Evolutionary conservation across 2,888 invertebrate species (phyloP).

Genomic region (Pemphredon lugubris): DNA sequence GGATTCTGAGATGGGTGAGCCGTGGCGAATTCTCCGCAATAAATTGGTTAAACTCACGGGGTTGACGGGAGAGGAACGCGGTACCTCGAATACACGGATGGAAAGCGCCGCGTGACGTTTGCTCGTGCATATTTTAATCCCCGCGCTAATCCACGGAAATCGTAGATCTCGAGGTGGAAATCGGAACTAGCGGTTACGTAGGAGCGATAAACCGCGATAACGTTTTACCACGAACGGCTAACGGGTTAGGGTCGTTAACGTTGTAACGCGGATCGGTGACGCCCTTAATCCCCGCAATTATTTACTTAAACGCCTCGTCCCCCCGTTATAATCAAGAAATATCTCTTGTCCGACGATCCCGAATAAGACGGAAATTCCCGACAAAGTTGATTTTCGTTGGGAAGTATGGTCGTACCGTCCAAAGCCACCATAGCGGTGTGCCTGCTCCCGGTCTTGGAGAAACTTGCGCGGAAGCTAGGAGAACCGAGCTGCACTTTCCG

Average conservation of each 20-base stretch:
- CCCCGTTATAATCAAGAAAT: no score
- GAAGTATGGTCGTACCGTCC: constrained; percentile 9
- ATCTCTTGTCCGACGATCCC: no score
- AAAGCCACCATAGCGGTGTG: constrained; percentile 14
- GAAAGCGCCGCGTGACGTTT: constrained; percentile 7
- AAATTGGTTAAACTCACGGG: not conserved
- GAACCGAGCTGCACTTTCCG: constrained; percentile 37
- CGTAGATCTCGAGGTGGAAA: constrained; percentile 39
- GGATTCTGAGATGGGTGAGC: not conserved
- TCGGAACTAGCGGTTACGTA: constrained; percentile 33
- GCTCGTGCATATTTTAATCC: constrained; percentile 50
- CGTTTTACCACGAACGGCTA: constrained; percentile 18
- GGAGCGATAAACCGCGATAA: constrained; percentile 8
- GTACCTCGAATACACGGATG: no score
- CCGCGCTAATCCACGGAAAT: constrained; percentile 36
- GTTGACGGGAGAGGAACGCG: no score
- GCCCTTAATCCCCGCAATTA: constrained; percentile 12
- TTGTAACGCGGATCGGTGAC: not conserved
- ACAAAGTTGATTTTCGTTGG: constrained; percentile 28
- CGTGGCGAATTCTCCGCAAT: not conserved
- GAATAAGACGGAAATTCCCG: constrained; percentile 13
- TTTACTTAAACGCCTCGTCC: no score
- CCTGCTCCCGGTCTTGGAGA: constrained; percentile 27
- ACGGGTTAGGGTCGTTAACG: constrained; percentile 11
- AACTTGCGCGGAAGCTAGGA: constrained; percentile 39